Base-by-base conservation (phyloP, 2,888 invertebrate genomes). In the Trypoxylon attenuatum region DNA sequence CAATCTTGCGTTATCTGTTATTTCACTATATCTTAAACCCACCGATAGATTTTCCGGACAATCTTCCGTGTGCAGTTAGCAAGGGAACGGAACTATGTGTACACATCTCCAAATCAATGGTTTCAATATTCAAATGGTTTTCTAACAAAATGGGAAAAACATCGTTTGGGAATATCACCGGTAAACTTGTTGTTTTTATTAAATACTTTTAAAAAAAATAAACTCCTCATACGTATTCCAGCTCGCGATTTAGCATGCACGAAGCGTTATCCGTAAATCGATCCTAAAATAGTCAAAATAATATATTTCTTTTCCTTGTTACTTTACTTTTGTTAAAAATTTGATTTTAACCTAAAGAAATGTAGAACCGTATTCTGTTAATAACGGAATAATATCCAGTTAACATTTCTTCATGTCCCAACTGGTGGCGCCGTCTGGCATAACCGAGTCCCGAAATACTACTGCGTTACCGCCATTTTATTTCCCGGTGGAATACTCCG, bases 391-490 rank as follows among this genome's bases (percentile, higher is more conserved):
- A n/a, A 1, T 15, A 5, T 41, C 1, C 5, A 25, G 23, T 25
- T 5, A 22, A 19, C 25, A 10, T 13, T 39, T 15, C 29, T 62
- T 2, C 15, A 8, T 21, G 16, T 61, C 54, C 75, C 75, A 61
- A 49, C 45, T 21, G 15, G 70, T 75, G 75, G 73, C 73, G 75
- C 73, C 75, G 29, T 46, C 75, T 76, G 29, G 39, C 45, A 45
- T 66, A 61, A 58, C 29, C 52, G 51, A 61, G 39, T 57, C 68
- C 41, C 51, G 41, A 54, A 47, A 47, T 10, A 23, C 16, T 39
- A 13, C 38, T 51, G 52, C 55, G n/a, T 33, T 59, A 52, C 76
- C 78, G 71, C 80, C 82, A 81, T 81, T 82, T 81, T 81, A 68
- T 72, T 70, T 67, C 49, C 47, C 43, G 62, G 62, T 70, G n/a